phyloP scores from a whole-genome alignment of 2,113 vertebrate genomes.

The Anguilla japonica region DNA sequence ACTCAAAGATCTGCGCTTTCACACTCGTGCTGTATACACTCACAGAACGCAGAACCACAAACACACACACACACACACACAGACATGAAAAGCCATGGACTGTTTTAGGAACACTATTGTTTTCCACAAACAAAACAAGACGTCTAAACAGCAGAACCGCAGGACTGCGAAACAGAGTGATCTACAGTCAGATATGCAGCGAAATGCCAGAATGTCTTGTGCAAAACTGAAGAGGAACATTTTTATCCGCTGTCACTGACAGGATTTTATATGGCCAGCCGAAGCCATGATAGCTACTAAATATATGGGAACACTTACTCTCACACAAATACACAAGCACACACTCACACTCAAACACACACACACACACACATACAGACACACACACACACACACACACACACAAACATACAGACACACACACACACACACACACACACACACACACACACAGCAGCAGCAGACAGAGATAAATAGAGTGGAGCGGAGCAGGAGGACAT shows the following conservation, averaged over 20 bases:
- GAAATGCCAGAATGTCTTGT: background rate
- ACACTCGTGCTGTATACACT: background rate
- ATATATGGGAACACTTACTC: background rate
- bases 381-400: background rate
- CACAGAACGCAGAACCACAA: background rate
- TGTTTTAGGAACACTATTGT: background rate
- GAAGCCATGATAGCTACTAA: background rate
- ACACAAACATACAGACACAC: background rate
- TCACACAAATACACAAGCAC: too few species aligned
- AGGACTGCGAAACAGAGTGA: background rate
- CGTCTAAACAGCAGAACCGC: background rate
- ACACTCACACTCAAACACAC: background rate
- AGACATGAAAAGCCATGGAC: background rate
- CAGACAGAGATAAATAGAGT: background rate
- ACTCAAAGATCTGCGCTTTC: background rate
- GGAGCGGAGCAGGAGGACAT: background rate
- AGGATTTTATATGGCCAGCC: background rate
- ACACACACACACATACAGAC: background rate
- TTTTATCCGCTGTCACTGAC: background rate
- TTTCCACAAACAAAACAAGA: background rate
- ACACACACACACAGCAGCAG: background rate
- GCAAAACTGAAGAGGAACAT: background rate
- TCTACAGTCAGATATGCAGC: background rate
- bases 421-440: background rate
- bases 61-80: background rate